Evolutionary conservation across 2,888 invertebrate genomes (phyloP).

Genomic region (Crossocerus cetratus): DNA sequence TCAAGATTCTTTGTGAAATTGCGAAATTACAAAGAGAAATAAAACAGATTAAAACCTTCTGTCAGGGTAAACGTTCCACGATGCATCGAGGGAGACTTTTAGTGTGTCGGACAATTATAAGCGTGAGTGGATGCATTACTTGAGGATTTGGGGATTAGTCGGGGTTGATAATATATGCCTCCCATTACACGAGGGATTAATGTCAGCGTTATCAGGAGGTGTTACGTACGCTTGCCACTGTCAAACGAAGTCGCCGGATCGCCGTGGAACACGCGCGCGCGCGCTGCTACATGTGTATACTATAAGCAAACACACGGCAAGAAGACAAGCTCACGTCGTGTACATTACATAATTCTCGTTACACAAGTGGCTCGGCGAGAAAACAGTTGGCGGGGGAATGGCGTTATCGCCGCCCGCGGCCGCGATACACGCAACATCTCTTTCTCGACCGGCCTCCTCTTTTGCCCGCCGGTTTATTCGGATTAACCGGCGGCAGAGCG

Average conservation of each 20-base stretch:
- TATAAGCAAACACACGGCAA: background rate
- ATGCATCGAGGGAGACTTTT: too few species aligned
- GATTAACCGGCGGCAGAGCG: background rate
- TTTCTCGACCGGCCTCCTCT: background rate
- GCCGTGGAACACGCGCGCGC: background rate
- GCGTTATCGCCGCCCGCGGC: background rate
- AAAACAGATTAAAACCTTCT: too few species aligned
- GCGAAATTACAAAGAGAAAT: too few species aligned
- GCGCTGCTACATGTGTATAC: background rate
- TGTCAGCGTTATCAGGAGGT: constrained; percentile 1
- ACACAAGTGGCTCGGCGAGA: background rate
- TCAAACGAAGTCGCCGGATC: background rate
- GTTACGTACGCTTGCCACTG: background rate
- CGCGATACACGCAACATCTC: background rate
- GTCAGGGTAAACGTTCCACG: too few species aligned
- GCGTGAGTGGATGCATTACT: too few species aligned
- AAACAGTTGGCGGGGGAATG: background rate
- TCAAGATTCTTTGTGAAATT: too few species aligned
- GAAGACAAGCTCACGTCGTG: background rate
- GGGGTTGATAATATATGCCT: too few species aligned
- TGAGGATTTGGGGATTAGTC: too few species aligned
- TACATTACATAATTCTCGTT: constrained; percentile 1
- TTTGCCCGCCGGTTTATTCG: background rate
- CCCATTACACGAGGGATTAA: too few species aligned
- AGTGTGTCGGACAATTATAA: too few species aligned